Evolutionary conservation across 2,797 vertebrate species (phyloP), one percentile per base, ranked within the genome.

Genomic region (Pampus argenteus): DNA sequence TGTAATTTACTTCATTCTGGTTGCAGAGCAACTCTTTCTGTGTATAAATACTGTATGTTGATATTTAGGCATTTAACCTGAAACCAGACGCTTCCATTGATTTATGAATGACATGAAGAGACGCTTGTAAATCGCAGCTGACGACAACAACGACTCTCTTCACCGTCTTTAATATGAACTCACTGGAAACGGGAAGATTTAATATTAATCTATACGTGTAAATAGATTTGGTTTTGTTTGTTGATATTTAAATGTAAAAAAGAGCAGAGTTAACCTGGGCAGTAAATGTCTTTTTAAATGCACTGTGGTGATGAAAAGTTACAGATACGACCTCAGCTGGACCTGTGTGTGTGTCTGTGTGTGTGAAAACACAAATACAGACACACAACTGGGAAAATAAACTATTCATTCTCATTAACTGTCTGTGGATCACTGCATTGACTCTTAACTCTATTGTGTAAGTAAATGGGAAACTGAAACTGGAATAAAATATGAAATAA

Each of bases 11-110:
- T 93, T 90, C 76, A 77, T 93, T 91, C 94, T 94, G 89, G 96
- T 96, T 97, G 96, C 97, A 96, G 95, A 96, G 96, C 97, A 96
- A 96, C 96, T 90, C 26, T 81, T 40, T 78, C 48, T 90, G 83
- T 95, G 94, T 87, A 95, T 95, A 94, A 58, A 93, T 70, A 66
- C 87, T 48, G 40, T 44, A 69, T 95, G 92, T 92, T 89, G 69
- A 78, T 89, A 84, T 83, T 79, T 93, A 94, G 93, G 91, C 94
- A 86, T 93, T 95, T 95, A 95, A 95, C 94, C 93, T 93, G 82
- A 95, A 94, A 77, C 76, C 86, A 90, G 94, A 95, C 95, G 85
- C 89, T 91, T 89, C 82, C 61, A 71, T 74, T 58, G 67, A 78
- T 85, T 78, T 89, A 83, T 93, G 87, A 90, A 90, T 79, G 87